A percentile compares a stretch with the other conserved stretches of the same genome.
Conservation (phyloP, 2,113 vertebrate genomes). For the Apteryx mantelli region DNA sequence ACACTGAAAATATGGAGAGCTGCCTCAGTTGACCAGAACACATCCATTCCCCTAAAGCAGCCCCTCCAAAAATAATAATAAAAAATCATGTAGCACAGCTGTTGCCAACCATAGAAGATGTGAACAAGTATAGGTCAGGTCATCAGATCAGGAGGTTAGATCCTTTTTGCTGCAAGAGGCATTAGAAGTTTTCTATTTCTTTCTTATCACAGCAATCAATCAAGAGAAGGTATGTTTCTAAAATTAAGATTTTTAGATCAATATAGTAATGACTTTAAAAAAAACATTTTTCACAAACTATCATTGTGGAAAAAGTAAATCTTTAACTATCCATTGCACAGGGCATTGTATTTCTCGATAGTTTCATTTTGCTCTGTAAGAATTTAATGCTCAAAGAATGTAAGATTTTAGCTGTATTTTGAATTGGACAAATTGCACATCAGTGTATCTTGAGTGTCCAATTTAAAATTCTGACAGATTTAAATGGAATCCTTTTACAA, state of each 20-base stretch:
- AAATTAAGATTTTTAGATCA: background rate
- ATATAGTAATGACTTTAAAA: background rate
- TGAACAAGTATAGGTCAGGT: background rate
- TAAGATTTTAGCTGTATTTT: background rate
- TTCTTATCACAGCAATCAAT: background rate
- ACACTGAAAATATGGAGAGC: fast-evolving
- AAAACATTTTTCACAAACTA: background rate
- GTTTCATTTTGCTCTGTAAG: background rate
- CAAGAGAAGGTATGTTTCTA: background rate
- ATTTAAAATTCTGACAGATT: background rate
- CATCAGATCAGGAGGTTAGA: no score
- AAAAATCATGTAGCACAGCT: background rate
- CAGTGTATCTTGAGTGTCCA: background rate
- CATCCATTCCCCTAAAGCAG: background rate
- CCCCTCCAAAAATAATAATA: background rate
- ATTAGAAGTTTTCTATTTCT: background rate
- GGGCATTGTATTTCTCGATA: background rate
- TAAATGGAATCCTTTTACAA: background rate
- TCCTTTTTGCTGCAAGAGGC: background rate
- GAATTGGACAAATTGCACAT: background rate
- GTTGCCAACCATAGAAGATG: no score
- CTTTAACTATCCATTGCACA: background rate
- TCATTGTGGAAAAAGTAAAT: no score
- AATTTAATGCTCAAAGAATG: background rate
- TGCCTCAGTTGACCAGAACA: background rate